Base-by-base conservation (phyloP, 2,888 invertebrate species). In the Mesorhabditis belari region DNA sequence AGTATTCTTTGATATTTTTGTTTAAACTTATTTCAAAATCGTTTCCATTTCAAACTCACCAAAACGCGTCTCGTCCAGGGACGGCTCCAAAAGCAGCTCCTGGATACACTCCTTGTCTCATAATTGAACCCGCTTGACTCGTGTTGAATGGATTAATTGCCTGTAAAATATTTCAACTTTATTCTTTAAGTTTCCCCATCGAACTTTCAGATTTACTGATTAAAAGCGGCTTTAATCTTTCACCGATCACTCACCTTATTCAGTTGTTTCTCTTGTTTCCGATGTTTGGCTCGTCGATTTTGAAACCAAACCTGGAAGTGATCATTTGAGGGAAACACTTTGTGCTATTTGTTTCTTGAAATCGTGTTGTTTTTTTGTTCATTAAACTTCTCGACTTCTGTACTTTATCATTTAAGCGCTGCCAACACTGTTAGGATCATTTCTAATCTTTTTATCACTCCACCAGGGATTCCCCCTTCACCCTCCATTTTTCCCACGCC, bases 231-330 rank as follows among this genome's bases (percentile, higher is more conserved):
- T 17, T 23, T 23, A 29, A 9, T 21, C 35, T 50, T n/a, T 26
- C 25, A 23, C 51, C 12, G 12, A n/a, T n/a, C n/a, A 49, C 29
- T 44, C 44, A 63, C 74, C 69, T 81, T 81, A 54, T 79, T 74
- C 62, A 79, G 57, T 62, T 81, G 81, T 62, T 79, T 79, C 35
- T 62, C 62, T 21, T 62, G 62, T 49, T 81, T 81, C 54, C 75
- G 69, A 61, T 76, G 73, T 62, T 80, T 81, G 26, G 80, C 80
- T n/a, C 80, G 70, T 9, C 80, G 70, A 67, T 80, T 80, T 65
- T 80, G 80, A 66, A 81, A 80, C 80, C 81, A 81, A 23, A 80
- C 80, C 79, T 80, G 64, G 63, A 79, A 66, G 17, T 5, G 5
- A 12, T 26, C 49, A 25, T 17, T 2, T 35, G 44, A 35, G 12